phyloP scores from a whole-genome alignment of 2,888 invertebrate species.

The Adelognathus sp. region DNA sequence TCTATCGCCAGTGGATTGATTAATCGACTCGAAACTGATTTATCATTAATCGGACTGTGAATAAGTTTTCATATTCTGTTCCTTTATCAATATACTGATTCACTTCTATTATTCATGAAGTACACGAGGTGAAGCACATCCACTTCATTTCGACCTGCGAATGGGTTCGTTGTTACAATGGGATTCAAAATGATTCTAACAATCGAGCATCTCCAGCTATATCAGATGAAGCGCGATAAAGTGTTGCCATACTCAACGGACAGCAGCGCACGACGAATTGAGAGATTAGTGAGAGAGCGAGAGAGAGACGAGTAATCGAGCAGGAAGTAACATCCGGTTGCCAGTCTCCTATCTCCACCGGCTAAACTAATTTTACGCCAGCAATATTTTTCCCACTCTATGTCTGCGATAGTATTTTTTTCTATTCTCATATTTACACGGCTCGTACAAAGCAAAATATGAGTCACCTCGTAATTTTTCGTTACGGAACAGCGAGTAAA shows the following conservation, averaged over 20 bases:
- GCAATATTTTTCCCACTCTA: slow-evolving; percentile 16
- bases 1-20: no score
- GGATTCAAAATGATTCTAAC: not conserved
- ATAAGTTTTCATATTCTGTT: no score
- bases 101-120: no score
- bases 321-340: slow-evolving; percentile 55
- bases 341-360: slow-evolving; percentile 41
- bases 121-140: no score
- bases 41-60: no score
- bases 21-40: no score
- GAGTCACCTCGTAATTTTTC: no score
- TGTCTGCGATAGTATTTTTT: not conserved
- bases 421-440: not conserved
- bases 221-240: slow-evolving; percentile 31
- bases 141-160: no score
- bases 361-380: slow-evolving; percentile 44
- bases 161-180: no score
- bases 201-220: slow-evolving; percentile 26
- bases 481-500: no score
- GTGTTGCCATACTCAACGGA: slow-evolving; percentile 46
- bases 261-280: slow-evolving; percentile 51
- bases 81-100: no score
- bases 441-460: not conserved
- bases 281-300: slow-evolving; percentile 23
- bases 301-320: slow-evolving; percentile 37